phyloP scores from a whole-genome alignment of 2,888 invertebrate species.

The Hermodice carunculata region DNA sequence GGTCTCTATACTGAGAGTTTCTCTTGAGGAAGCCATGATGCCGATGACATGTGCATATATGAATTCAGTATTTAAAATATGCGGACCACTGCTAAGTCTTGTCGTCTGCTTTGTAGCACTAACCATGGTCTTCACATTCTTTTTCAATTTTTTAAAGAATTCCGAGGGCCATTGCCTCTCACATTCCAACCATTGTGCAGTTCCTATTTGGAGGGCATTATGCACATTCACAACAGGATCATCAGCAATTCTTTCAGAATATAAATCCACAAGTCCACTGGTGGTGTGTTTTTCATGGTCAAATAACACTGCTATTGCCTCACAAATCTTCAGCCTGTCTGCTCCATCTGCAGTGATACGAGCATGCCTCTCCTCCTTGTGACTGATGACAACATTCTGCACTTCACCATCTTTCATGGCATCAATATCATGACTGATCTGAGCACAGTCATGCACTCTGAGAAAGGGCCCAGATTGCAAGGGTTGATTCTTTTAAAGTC shows the following conservation, averaged over 20 bases:
- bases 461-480: conserved; percentile 43
- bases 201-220: too few species aligned
- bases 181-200: too few species aligned
- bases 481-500: conserved; percentile 36
- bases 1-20: too few species aligned
- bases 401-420: too few species aligned
- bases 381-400: background rate
- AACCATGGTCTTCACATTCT: conserved; percentile 1
- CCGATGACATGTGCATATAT: too few species aligned
- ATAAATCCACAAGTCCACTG: background rate
- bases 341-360: background rate
- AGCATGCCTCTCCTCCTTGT: background rate
- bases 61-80: conserved; percentile 9
- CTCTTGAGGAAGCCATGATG: too few species aligned
- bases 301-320: background rate
- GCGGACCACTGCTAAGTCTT: too few species aligned
- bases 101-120: background rate
- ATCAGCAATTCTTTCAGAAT: background rate
- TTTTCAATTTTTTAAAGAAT: background rate
- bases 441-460: conserved; percentile 36
- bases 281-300: too few species aligned
- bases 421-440: conserved; percentile 4
- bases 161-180: too few species aligned
- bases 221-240: too few species aligned
- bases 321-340: too few species aligned